Evolutionary conservation across 2,888 invertebrate genomes (phyloP).

Genomic region (Perdita meconis): DNA sequence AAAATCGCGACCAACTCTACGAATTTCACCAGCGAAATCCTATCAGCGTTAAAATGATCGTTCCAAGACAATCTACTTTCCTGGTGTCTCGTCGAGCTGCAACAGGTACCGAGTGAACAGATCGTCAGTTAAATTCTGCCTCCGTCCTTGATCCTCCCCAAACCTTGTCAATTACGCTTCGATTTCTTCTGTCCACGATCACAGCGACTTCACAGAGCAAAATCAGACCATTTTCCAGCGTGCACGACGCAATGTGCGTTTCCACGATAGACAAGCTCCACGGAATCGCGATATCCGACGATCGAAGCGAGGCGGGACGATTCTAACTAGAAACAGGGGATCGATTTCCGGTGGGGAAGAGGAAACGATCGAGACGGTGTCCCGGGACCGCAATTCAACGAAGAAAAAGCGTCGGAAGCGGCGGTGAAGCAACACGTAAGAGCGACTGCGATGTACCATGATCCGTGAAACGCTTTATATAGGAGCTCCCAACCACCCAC

Average conservation of each 20-base stretch:
- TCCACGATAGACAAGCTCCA: neutral
- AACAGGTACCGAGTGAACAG: neutral
- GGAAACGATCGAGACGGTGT: neutral
- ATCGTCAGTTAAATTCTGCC: neutral
- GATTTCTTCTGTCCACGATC: neutral
- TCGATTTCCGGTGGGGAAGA: neutral
- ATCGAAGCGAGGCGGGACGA: neutral
- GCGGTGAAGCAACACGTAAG: constrained; percentile 65
- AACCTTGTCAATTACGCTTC: neutral
- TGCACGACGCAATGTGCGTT: neutral
- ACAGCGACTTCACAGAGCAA: neutral
- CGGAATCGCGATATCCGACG: neutral
- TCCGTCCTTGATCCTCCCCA: neutral
- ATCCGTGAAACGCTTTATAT: constrained; percentile 77
- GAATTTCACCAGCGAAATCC: too few relatives aligned
- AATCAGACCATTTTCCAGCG: constrained; percentile 1
- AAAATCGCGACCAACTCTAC: too few relatives aligned
- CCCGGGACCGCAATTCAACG: constrained; percentile 11
- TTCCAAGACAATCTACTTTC: neutral
- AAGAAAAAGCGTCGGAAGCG: constrained; percentile 18
- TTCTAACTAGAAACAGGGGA: neutral
- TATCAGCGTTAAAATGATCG: neutral
- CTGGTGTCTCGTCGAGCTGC: neutral
- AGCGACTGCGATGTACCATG: constrained; percentile 73
- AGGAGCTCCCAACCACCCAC: constrained; percentile 76